phyloP scores from a whole-genome alignment of 2,797 vertebrate species.

The Cottoperca gobio region DNA sequence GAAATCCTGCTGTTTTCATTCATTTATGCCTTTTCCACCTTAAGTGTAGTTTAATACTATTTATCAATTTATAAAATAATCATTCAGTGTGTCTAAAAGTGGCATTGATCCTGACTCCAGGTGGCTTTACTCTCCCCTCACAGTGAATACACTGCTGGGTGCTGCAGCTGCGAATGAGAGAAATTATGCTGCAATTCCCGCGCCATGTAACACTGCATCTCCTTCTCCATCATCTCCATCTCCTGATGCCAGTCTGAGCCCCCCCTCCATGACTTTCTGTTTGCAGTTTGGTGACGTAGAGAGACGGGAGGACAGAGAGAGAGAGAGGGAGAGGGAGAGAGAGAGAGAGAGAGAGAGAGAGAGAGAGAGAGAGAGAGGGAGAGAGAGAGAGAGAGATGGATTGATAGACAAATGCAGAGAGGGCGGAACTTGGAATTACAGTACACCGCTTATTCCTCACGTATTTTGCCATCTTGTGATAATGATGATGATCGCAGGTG shows the following conservation, averaged over 20 bases:
- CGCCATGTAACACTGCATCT: conserved; percentile 68
- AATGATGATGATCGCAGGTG: conserved; percentile 77
- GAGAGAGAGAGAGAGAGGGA: conserved; percentile 31
- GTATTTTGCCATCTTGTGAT: conserved; percentile 77
- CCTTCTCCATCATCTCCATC: conserved; percentile 76
- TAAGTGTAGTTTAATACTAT: not conserved
- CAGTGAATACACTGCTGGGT: conserved; percentile 12
- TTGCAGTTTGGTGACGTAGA: conserved; percentile 85
- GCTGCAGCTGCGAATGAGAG: conserved; percentile 48
- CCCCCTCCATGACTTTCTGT: conserved; percentile 70
- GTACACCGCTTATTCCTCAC: conserved; percentile 73
- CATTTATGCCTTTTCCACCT: not conserved
- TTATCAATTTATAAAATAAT: not conserved
- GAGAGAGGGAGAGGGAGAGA: conserved; percentile 32
- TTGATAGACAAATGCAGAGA: conserved; percentile 82
- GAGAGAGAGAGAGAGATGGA: conserved; percentile 80
- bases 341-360: conserved; percentile 42
- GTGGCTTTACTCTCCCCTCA: conserved; percentile 10
- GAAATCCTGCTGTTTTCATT: not conserved
- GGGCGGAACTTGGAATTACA: conserved; percentile 83
- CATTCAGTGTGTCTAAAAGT: not conserved
- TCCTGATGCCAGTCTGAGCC: conserved; percentile 66
- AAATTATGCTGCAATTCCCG: conserved; percentile 65
- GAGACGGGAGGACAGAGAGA: conserved; percentile 68
- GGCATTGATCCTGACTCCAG: conserved; percentile 20